A percentile compares a stretch with the other conserved stretches of the same genome.
These are phyloP conservation scores for Euzetes globulus DNA, from an alignment of 2,888 invertebrate species.

Conservation along the genomic window DNA sequence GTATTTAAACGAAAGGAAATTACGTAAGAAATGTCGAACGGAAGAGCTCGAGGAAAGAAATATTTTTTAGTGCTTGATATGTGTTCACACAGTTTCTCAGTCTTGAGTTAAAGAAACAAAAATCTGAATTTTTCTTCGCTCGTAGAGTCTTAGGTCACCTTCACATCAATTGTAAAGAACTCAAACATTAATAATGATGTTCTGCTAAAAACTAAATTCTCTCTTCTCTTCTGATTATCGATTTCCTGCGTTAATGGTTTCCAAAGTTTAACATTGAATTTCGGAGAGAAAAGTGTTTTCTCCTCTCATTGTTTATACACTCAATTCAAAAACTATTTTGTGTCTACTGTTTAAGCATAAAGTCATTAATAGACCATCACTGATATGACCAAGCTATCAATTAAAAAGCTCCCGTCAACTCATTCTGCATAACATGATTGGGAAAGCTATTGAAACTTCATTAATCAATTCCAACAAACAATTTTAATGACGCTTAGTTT, in stretches of 20 bases:
- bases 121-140: not conserved
- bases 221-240: constrained; percentile 5
- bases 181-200: constrained; percentile 14
- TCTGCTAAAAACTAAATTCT: not conserved
- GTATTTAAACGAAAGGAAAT: constrained; percentile 25
- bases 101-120: not conserved
- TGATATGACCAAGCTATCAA: too few relatives aligned
- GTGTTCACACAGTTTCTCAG: not conserved
- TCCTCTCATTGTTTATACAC: not conserved
- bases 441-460: too few relatives aligned
- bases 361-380: too few relatives aligned
- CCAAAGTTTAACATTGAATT: not conserved
- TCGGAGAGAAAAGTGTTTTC: not conserved
- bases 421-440: too few relatives aligned
- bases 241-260: constrained; percentile 25
- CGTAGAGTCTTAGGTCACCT: constrained; percentile 10
- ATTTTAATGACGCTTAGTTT: too few relatives aligned
- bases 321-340: not conserved
- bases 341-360: too few relatives aligned
- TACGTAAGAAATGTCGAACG: constrained; percentile 20
- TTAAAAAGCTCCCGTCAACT: too few relatives aligned
- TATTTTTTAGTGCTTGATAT: not conserved
- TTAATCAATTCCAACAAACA: too few relatives aligned
- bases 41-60: constrained; percentile 22
- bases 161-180: not conserved